A percentile compares a stretch with the other conserved stretches of the same genome.
Evolutionary conservation across 2,113 vertebrate genomes (phyloP).

Genomic region (Aviceda subcristata): DNA sequence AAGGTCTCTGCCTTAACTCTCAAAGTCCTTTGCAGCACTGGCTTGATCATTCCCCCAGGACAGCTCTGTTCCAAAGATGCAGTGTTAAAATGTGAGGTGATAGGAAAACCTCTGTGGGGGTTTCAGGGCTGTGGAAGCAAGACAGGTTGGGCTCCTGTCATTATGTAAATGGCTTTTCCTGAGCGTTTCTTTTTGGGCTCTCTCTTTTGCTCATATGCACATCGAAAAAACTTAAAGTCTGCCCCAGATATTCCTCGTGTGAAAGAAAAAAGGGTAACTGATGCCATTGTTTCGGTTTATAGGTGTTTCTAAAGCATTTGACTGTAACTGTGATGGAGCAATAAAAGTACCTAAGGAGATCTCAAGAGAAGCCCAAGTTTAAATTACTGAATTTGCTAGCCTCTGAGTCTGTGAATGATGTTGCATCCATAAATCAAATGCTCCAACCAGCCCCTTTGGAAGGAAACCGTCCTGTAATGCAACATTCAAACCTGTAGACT

Average conservation of each 20-base stretch:
- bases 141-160: neutral
- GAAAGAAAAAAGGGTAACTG: neutral
- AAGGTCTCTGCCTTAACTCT: slow-evolving; percentile 13
- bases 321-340: neutral
- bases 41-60: neutral
- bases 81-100: neutral
- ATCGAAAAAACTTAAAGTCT: neutral
- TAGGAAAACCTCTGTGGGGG: neutral
- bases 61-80: neutral
- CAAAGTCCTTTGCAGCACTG: neutral
- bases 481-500: neutral
- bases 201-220: neutral
- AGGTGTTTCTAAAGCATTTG: neutral
- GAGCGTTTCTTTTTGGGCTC: rapidly evolving
- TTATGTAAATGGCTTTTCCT: neutral
- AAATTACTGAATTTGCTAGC: neutral
- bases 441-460: neutral
- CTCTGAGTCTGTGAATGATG: neutral
- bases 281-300: neutral
- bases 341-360: neutral
- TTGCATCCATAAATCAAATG: neutral
- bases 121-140: neutral
- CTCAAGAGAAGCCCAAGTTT: neutral
- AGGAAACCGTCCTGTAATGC: neutral
- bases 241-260: neutral